Evolutionary conservation across 1,140 invertebrate species (phyloP).

Genomic region (Archegozetes longisetosus): DNA sequence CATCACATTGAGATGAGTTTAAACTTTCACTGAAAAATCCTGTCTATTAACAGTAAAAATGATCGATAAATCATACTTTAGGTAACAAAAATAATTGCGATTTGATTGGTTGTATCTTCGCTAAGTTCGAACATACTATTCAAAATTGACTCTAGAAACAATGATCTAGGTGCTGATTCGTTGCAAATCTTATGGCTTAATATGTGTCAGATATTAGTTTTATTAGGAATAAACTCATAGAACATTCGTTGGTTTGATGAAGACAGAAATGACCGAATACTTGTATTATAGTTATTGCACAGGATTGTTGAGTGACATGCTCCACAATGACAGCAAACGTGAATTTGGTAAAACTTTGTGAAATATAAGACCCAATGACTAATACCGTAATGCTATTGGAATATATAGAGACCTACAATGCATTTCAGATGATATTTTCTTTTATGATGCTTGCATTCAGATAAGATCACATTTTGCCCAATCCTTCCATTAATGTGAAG

Average conservation of each 20-base stretch:
- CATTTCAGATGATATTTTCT: not conserved
- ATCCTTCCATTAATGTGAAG: too few species aligned
- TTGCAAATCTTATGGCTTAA: too few species aligned
- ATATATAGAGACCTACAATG: not conserved
- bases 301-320: not conserved
- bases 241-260: not conserved
- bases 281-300: not conserved
- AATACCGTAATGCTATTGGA: not conserved
- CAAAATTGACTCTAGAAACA: too few species aligned
- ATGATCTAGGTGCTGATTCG: too few species aligned
- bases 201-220: not conserved
- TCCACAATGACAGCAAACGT: not conserved
- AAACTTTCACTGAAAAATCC: too few species aligned
- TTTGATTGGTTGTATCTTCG: too few species aligned
- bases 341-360: not conserved
- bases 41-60: too few species aligned
- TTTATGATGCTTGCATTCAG: not conserved
- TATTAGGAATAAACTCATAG: not conserved
- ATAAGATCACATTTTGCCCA: not conserved
- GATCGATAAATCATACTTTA: too few species aligned
- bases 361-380: not conserved
- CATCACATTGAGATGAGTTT: too few species aligned
- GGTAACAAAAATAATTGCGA: too few species aligned
- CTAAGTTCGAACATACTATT: too few species aligned
- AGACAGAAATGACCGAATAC: not conserved